Evolutionary conservation across 2,888 invertebrate genomes (phyloP), one percentile per base, ranked within the genome.

Genomic region (Miltochrista miniata): DNA sequence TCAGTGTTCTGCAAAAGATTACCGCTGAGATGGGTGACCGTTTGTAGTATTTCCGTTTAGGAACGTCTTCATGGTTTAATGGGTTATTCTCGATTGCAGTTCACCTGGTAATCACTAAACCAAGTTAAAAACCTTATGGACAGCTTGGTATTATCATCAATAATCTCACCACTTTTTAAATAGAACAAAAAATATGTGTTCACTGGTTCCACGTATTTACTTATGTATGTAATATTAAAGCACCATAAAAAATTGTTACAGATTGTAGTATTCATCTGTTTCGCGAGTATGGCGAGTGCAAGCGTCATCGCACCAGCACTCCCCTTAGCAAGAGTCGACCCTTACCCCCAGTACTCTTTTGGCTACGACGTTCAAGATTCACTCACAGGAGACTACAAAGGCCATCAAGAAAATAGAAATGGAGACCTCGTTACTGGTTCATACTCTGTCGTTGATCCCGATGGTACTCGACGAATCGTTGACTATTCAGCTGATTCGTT

Each of bases 331-430:
- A 79, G 83, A n/a, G 64, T 82, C 1, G 91, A 90, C 65, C 87
- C 89, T 8, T 48, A 84, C 1, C 93, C 93, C 0, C 93, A 93
- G 64, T 93, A 93, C 78, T 90, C 92, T 5, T 93, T 86, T 77
- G 92, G 92, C 3, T 93, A 93, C 68, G 93, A 93, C 66, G 92
- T 93, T 1, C 92, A 93, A 61, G 93, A 93, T 66, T 77, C 90
- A 2, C 83, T 93, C 50, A 93, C 93, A 24, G 93, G 93, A 15
- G 93, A 93, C 82, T 91, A 88, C 78, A 93, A 93, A 62, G 92
- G 91, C 44, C 93, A 93, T 77, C 89, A 90, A 53, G 93, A 93
- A 68, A 82, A 89, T 14, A 86, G 93, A 48, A 91, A 91, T 61
- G 93, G 93, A 0, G 93, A 93, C 72, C 74, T 93, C 3, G 93